Percentiles rank a stretch among this genome's conserved stretches.
phyloP scores from a whole-genome alignment of 2,888 invertebrate genomes.

The Drosophila quinaria region DNA sequence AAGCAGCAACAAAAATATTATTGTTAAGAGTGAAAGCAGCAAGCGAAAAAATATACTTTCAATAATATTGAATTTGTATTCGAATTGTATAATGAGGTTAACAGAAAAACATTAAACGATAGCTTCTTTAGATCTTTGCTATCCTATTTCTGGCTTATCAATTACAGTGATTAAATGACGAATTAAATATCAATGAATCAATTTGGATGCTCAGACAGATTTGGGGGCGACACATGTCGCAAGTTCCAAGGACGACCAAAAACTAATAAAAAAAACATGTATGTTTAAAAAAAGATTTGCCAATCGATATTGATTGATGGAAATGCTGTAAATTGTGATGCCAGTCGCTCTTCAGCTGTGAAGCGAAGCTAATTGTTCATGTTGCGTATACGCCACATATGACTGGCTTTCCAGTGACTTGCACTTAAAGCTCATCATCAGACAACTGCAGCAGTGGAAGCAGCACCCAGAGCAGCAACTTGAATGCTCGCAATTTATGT shows the following conservation, averaged over 20 bases:
- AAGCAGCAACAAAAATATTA: slow-evolving; percentile 73
- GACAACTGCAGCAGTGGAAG: slow-evolving; percentile 44
- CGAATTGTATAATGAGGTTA: slow-evolving; percentile 31
- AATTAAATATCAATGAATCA: slow-evolving; percentile 71
- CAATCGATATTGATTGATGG: slow-evolving; percentile 79
- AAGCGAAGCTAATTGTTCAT: slow-evolving; percentile 58
- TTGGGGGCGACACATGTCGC: slow-evolving; percentile 3
- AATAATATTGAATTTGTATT: slow-evolving; percentile 27
- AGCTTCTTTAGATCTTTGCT: slow-evolving; percentile 6
- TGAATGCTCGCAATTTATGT: slow-evolving; percentile 60
- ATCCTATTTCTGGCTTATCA: slow-evolving; percentile 34
- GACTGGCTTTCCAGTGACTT: slow-evolving; percentile 39
- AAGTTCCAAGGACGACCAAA: slow-evolving; percentile 27
- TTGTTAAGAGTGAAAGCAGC: slow-evolving; percentile 57
- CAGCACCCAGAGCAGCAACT: slow-evolving; percentile 12
- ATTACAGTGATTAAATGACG: slow-evolving; percentile 41
- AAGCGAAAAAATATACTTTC: slow-evolving; percentile 11
- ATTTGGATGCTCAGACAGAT: slow-evolving; percentile 13
- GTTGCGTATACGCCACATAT: slow-evolving; percentile 57
- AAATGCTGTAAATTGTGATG: slow-evolving; percentile 62
- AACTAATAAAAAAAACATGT: neutral
- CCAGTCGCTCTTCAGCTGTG: slow-evolving; percentile 14
- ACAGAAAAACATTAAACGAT: slow-evolving; percentile 13
- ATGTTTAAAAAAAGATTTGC: slow-evolving; percentile 55
- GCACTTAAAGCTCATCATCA: slow-evolving; percentile 58